Evolutionary conservation across 2,888 invertebrate genomes (phyloP).

Genomic region (Limnephilus auricula): DNA sequence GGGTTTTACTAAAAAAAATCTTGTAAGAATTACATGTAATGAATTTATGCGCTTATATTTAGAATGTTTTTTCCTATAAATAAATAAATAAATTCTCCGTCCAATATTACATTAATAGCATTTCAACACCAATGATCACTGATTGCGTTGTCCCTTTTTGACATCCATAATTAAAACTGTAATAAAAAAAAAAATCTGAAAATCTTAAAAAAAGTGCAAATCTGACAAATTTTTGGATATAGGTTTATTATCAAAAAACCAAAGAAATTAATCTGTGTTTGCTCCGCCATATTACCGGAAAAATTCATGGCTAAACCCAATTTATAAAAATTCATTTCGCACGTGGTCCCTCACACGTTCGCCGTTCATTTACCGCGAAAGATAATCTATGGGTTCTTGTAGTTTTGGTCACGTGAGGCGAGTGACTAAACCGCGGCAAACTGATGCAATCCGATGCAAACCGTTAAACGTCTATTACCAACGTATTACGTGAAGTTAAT

Average conservation of each 20-base stretch:
- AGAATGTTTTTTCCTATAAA: too few relatives aligned
- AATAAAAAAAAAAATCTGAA: too few relatives aligned
- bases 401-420: conserved; percentile 5
- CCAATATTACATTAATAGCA: too few relatives aligned
- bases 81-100: too few relatives aligned
- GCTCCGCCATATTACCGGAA: neutral
- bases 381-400: neutral
- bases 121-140: too few relatives aligned
- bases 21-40: too few relatives aligned
- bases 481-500: neutral
- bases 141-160: too few relatives aligned
- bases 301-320: neutral
- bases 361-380: neutral
- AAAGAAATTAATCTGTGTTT: neutral
- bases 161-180: too few relatives aligned
- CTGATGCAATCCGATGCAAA: conserved; percentile 28
- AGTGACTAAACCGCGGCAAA: conserved; percentile 6
- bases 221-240: too few relatives aligned
- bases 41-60: too few relatives aligned
- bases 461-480: neutral
- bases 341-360: conserved; percentile 8
- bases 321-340: neutral
- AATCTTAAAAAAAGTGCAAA: too few relatives aligned
- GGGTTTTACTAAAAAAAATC: too few relatives aligned
- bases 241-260: neutral